phyloP scores from a whole-genome alignment of 2,113 vertebrate genomes.

The Erythrocercus mccallii region DNA sequence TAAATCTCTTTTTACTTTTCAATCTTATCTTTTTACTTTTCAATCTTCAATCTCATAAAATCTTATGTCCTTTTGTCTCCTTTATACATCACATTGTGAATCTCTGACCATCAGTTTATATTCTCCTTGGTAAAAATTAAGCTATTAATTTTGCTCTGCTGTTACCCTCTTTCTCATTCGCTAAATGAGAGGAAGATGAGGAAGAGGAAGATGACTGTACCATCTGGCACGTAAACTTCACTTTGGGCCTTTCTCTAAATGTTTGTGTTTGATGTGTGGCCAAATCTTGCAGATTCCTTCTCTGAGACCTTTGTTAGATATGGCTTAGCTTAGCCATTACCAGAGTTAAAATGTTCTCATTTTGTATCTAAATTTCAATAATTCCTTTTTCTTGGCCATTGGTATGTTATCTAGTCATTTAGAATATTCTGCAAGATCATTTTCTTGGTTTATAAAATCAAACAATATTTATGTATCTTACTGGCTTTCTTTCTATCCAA shows the following conservation, averaged over 20 bases:
- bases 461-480: conserved; percentile 7
- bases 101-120: background rate
- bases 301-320: conserved; percentile 24
- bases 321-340: background rate
- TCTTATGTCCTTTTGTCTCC: background rate
- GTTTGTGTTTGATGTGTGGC: background rate
- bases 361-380: conserved; percentile 19
- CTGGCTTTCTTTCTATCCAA: background rate
- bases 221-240: background rate
- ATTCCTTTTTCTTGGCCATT: conserved; percentile 48
- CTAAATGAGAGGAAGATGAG: background rate
- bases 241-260: background rate
- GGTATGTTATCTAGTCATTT: conserved; percentile 33
- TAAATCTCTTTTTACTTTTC: background rate
- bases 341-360: background rate
- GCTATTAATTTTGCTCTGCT: background rate
- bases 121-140: background rate
- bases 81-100: background rate
- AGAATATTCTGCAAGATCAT: conserved; percentile 7
- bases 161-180: background rate
- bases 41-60: background rate
- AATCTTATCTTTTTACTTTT: background rate
- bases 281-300: conserved; percentile 17
- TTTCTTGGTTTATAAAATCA: conserved; percentile 26
- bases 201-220: background rate